Base-by-base conservation (phyloP, 1,140 invertebrate genomes). In the Globodera ellingtonae region DNA sequence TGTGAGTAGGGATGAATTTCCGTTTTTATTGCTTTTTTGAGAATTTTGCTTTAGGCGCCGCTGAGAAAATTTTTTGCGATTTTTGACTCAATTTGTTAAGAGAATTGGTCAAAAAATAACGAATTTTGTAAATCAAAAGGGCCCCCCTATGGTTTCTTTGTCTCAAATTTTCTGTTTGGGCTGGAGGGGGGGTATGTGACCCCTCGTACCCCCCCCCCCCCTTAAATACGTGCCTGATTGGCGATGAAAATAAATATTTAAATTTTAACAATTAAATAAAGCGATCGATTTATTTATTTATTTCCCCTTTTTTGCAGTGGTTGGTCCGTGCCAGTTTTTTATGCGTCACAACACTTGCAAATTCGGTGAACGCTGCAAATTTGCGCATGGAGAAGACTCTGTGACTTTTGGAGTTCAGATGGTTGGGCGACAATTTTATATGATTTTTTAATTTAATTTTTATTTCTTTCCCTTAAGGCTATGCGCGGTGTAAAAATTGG, bases 291-390 rank as follows among this genome's bases (percentile, higher is more conserved):
- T 59, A 50, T 50, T 7, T 9, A 52, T 52, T 52, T 52, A 9
- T 52, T 52, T 52, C 6, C 7, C 7, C 50, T 9, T 52, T 4
- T 75, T 75, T 75, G 7, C 46, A 75, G 73, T 52, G 35, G 73
- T 46, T n/a, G 73, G 73, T 44, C 56, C 15, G 56, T 75, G 73
- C 65, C 73, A 75, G 21, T 75, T 75, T n/a, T 75, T 62, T n/a
- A 75, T 44, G 46, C 73, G 73, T 56, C 56, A 56, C 7, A 65
- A 65, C 44, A 75, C 73, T 8, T 75, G 73, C 46, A 75, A 75
- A 62, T 75, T 75, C 18, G 73, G 73, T 6, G 73, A 75, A 44
- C 56, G 73, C 18, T 75, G 73, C 65, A 75, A 75, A 56, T 75
- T 75, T 56, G 73, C 73, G 3, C 73, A 75, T 59, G 73, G 46